phyloP scores from a whole-genome alignment of 2,888 invertebrate genomes.

The Drosophila macrothrix region DNA sequence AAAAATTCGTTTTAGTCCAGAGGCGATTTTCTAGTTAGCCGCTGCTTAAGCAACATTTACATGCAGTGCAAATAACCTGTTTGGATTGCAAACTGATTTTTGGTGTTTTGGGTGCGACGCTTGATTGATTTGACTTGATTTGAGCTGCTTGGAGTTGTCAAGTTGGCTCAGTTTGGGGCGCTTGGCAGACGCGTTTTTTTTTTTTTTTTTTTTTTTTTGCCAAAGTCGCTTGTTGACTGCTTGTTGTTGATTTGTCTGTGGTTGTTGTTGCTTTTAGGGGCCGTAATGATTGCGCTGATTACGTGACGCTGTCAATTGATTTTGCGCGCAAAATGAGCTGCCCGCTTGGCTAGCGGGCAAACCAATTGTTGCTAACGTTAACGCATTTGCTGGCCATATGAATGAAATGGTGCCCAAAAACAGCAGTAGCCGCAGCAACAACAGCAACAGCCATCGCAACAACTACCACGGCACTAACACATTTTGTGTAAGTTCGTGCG shows the following conservation, averaged over 20 bases:
- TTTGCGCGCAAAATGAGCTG: constrained; percentile 59
- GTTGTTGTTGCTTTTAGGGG: constrained; percentile 33
- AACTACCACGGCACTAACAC: constrained; percentile 20
- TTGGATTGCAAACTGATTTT: constrained; percentile 49
- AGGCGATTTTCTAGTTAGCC: neutral
- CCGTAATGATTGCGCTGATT: constrained; percentile 75
- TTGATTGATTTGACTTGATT: constrained; percentile 70
- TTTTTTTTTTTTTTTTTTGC: constrained; percentile 18
- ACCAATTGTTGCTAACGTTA: constrained; percentile 54
- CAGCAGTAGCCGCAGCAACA: constrained; percentile 35
- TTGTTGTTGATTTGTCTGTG: constrained; percentile 33
- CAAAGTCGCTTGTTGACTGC: constrained; percentile 9
- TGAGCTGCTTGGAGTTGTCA: constrained; percentile 47
- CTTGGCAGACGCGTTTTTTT: constrained; percentile 37
- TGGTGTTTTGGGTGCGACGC: constrained; percentile 62
- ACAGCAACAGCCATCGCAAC: constrained; percentile 23
- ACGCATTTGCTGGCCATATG: constrained; percentile 61
- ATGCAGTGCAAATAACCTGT: constrained; percentile 59
- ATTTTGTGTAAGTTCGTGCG: constrained; percentile 64
- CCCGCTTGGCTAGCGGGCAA: constrained; percentile 41
- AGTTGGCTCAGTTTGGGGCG: constrained; percentile 14
- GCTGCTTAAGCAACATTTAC: constrained; percentile 17
- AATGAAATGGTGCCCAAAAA: constrained; percentile 67
- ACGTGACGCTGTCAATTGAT: constrained; percentile 79
- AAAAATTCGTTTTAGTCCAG: neutral